A percentile compares a stretch with the other conserved stretches of the same genome.
phyloP scores from a whole-genome alignment of 2,797 vertebrate species.

The Lindbergichthys nudifrons region DNA sequence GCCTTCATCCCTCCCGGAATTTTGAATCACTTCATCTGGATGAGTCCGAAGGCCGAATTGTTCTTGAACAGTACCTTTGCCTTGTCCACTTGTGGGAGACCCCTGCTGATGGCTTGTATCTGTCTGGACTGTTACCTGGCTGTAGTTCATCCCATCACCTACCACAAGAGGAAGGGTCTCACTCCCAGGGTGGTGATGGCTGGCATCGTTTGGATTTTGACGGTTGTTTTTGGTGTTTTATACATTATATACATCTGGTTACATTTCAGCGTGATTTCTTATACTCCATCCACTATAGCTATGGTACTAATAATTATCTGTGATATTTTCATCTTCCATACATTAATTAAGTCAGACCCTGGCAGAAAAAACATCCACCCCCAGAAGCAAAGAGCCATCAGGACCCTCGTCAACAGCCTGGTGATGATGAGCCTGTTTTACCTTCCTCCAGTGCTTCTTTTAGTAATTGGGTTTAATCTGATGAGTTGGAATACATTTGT shows the following conservation, averaged over 20 bases:
- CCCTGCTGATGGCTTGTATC: slow-evolving; percentile 75
- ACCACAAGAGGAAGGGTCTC: slow-evolving; percentile 64
- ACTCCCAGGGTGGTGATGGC: slow-evolving; percentile 41
- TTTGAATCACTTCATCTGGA: slow-evolving; percentile 31
- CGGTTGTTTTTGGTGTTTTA: background rate
- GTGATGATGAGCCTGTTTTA: slow-evolving; percentile 59
- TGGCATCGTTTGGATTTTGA: slow-evolving; percentile 52
- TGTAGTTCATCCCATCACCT: slow-evolving; percentile 77
- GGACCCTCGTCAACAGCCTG: slow-evolving; percentile 71
- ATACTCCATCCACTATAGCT: slow-evolving; percentile 15
- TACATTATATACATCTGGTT: rapidly evolving
- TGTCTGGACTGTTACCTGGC: slow-evolving; percentile 80
- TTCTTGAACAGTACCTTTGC: background rate
- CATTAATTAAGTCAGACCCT: slow-evolving; percentile 53
- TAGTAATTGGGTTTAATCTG: background rate
- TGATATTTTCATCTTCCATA: slow-evolving; percentile 66
- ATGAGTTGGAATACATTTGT: rapidly evolving
- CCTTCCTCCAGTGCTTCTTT: slow-evolving; percentile 66
- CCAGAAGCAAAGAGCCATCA: slow-evolving; percentile 77
- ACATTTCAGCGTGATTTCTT: background rate
- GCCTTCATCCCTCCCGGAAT: background rate
- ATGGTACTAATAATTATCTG: slow-evolving; percentile 67
- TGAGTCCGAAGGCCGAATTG: rapidly evolving
- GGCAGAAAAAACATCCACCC: slow-evolving; percentile 68
- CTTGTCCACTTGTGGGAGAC: slow-evolving; percentile 64